Percentiles rank a stretch among this genome's conserved stretches.
Conservation (phyloP, 92 coral and sea anemone species). For the Epizoanthus rinbou region DNA sequence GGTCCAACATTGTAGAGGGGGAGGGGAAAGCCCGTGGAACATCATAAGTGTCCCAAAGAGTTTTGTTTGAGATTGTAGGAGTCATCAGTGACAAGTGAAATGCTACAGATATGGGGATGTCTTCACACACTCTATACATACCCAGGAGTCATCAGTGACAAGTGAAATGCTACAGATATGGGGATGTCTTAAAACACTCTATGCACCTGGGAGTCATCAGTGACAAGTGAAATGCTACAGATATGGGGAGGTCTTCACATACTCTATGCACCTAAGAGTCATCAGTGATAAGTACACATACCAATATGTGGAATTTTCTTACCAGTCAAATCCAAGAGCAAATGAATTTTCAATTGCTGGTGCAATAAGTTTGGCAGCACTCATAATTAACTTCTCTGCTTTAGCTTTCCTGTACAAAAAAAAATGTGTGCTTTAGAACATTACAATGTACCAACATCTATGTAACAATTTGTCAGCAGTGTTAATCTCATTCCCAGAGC, state of each 20-base stretch:
- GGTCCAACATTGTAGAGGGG: no score
- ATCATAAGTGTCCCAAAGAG: no score
- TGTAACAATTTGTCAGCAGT: no score
- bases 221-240: slow-evolving; percentile 14
- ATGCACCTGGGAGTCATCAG: slow-evolving; percentile 14
- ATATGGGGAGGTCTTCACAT: slow-evolving; percentile 93
- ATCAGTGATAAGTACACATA: no score
- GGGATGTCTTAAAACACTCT: slow-evolving; percentile 94
- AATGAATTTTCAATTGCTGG: slow-evolving; percentile 93
- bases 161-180: slow-evolving; percentile 56
- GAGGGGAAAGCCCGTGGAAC: no score
- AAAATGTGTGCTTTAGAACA: no score
- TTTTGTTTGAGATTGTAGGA: no score
- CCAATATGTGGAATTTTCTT: not conserved
- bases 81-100: no score
- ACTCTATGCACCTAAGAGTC: slow-evolving; percentile 57
- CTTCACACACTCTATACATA: no score
- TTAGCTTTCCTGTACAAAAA: slow-evolving; percentile 80
- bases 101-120: no score
- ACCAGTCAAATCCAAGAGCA: slow-evolving; percentile 99
- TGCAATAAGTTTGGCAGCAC: slow-evolving; percentile 91
- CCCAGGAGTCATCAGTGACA: slow-evolving; percentile 44
- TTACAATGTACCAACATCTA: no score
- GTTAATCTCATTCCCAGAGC: no score
- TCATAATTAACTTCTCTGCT: slow-evolving; percentile 92